phyloP scores from a whole-genome alignment of 2,113 vertebrate genomes.

The Oncorhynchus kisutch region DNA sequence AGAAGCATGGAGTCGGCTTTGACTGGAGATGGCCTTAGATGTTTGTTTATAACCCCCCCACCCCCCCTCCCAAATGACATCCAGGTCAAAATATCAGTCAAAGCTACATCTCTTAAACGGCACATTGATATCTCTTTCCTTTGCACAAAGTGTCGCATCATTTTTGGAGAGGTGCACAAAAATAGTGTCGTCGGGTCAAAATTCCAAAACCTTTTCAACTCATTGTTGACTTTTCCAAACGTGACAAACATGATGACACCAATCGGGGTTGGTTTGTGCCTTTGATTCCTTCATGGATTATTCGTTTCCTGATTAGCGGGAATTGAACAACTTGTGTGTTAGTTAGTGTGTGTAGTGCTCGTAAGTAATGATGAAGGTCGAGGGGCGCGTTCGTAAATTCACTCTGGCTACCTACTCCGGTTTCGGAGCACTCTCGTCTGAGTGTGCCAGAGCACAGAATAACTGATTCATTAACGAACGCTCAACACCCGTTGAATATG shows the following conservation, averaged over 20 bases:
- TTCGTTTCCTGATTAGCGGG: constrained; percentile 33
- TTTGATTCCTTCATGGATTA: constrained; percentile 64
- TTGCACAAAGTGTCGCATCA: constrained; percentile 60
- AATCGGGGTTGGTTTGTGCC: constrained; percentile 60
- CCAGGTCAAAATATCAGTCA: constrained; percentile 66
- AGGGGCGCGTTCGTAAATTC: too few species aligned
- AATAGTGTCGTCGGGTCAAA: constrained; percentile 35
- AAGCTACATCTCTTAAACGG: constrained; percentile 54
- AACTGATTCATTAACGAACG: too few species aligned
- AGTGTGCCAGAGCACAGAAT: too few species aligned
- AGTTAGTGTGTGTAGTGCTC: constrained; percentile 36
- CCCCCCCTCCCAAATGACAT: constrained; percentile 17
- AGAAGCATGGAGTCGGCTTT: constrained; percentile 62
- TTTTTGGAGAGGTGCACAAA: constrained; percentile 29
- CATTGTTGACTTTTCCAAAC: constrained; percentile 45
- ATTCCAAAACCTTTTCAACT: constrained; percentile 45
- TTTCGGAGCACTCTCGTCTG: too few species aligned
- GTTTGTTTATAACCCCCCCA: not conserved
- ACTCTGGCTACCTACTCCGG: too few species aligned
- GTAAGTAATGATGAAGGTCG: not conserved
- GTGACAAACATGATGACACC: constrained; percentile 49
- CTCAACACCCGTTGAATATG: too few species aligned
- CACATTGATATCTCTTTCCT: constrained; percentile 50
- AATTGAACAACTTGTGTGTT: constrained; percentile 56
- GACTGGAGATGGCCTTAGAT: constrained; percentile 62